Evolutionary conservation across 1,140 invertebrate genomes (phyloP).

Genomic region (Cyclina sinensis): DNA sequence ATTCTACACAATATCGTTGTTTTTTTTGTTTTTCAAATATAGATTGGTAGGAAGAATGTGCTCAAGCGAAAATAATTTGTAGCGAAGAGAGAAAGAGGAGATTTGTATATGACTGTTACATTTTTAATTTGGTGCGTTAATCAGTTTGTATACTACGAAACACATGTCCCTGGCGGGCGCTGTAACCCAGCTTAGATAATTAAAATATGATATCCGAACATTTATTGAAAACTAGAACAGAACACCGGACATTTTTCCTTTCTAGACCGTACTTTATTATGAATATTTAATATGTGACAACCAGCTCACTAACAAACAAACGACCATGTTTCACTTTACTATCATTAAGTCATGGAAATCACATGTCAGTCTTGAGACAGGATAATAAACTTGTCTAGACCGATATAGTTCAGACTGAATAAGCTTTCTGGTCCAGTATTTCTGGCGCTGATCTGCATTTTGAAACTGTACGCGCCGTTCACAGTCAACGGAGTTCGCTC

Average conservation of each 20-base stretch:
- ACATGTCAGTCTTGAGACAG: neutral
- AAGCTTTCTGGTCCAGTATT: too few relatives aligned
- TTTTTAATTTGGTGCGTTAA: neutral
- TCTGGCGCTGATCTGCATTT: too few relatives aligned
- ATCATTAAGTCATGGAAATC: neutral
- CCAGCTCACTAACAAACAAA: neutral
- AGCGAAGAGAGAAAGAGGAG: too few relatives aligned
- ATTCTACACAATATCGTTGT: too few relatives aligned
- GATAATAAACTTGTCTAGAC: too few relatives aligned
- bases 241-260: neutral
- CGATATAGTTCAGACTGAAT: too few relatives aligned
- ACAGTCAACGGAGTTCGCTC: too few relatives aligned
- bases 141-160: neutral
- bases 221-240: neutral
- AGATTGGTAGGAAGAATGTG: too few relatives aligned
- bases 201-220: conserved; percentile 1
- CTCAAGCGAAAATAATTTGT: too few relatives aligned
- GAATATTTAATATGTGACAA: neutral
- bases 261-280: neutral
- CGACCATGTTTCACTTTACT: neutral
- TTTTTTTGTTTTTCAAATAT: too few relatives aligned
- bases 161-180: neutral
- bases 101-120: too few relatives aligned
- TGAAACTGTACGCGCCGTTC: too few relatives aligned
- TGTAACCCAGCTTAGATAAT: neutral